Base-by-base conservation (phyloP, 2,888 invertebrate species). In the Leucoma salicis region DNA sequence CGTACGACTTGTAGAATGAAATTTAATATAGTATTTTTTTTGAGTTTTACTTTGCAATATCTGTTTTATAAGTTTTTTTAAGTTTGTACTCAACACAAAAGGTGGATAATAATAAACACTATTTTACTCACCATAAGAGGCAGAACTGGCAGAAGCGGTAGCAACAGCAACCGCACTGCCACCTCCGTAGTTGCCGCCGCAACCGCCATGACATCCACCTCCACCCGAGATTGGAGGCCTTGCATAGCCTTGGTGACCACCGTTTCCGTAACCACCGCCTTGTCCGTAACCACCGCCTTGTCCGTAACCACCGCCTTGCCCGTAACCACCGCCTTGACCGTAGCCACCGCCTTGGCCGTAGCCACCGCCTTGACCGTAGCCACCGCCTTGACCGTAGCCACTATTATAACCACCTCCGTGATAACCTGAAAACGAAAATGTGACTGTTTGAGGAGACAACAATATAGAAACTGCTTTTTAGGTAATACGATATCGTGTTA, bases 261-360 rank as follows among this genome's bases (percentile, higher is more conserved):
- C 42, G 3, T 13, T 2, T 5, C 46, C 38, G 13, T 41, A 35
- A 3, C 53, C 42, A 10, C 37, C 43, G 5, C 56, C 53, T 10
- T 50, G 46, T 0, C 50, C 34, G 3, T 49, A 34, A 5, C 57
- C 52, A 14, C 44, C 48, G 2, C 49, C 50, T 15, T 33, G 14
- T 2, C 51, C 44, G 5, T 38, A 40, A 1, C 52, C 41, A 7
- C 55, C 46, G 3, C 59, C 62, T 10, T 59, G 55, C 5, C 62
- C 46, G 5, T 60, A 50, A 1, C 63, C 59, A 0, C 66, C 46
- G 10, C 51, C 44, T 3, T 36, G 31, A 0, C 54, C 49, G 3
- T 46, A 35, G n/a, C 58, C 50, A 10, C 57, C 52, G 1, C 58
- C 61, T 5, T 60, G 57, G 1, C 57, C 49, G 2, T 66, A 58